Evolutionary conservation across 2,113 vertebrate genomes (phyloP).

Genomic region (Dipodomys spectabilis): DNA sequence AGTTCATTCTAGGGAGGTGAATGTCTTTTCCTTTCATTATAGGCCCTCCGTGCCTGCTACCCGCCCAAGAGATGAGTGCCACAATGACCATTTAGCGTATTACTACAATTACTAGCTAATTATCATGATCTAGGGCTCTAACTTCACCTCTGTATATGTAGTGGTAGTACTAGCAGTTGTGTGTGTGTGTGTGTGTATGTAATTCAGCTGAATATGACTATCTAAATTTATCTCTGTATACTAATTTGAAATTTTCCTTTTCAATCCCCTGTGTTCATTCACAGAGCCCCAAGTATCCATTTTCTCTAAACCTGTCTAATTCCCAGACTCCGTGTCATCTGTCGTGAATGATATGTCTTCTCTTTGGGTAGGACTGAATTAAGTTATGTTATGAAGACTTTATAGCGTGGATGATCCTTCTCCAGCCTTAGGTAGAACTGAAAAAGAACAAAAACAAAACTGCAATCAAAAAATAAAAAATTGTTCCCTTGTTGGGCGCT

Average conservation of each 20-base stretch:
- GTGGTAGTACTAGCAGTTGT: background rate
- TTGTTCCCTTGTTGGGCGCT: background rate
- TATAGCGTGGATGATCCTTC: background rate
- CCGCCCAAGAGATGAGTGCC: background rate
- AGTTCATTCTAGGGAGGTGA: background rate
- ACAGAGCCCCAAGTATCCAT: background rate
- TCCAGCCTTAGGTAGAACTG: background rate
- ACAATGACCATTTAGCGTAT: constrained; percentile 23
- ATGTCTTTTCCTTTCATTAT: too few species aligned
- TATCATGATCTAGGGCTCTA: background rate
- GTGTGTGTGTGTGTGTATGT: background rate
- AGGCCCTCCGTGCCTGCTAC: constrained; percentile 27
- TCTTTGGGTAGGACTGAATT: constrained; percentile 40
- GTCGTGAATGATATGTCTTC: background rate
- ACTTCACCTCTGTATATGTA: background rate
- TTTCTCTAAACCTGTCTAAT: background rate
- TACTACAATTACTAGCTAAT: constrained; percentile 23
- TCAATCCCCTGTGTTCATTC: background rate
- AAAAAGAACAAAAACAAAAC: background rate
- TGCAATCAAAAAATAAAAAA: too few species aligned
- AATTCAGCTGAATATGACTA: background rate
- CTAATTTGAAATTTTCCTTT: constrained; percentile 3
- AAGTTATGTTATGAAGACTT: background rate
- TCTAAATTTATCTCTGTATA: constrained; percentile 4
- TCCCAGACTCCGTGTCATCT: background rate